phyloP scores from a whole-genome alignment of 2,797 vertebrate genomes.

The Falco rusticolus region DNA sequence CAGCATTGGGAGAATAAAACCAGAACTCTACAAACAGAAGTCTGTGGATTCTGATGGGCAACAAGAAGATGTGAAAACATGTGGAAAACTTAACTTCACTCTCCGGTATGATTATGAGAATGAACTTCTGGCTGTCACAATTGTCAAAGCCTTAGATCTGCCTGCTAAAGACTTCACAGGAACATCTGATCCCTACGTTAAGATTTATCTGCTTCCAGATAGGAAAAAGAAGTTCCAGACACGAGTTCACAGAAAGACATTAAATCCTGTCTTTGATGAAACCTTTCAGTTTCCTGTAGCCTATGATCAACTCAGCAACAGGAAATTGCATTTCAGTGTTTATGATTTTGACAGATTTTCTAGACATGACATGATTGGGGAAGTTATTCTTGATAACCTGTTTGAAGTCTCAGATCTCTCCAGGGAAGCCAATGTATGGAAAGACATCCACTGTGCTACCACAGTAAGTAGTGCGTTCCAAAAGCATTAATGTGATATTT shows the following conservation, averaged over 20 bases:
- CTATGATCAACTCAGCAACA: slow-evolving; percentile 93
- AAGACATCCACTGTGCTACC: slow-evolving; percentile 94
- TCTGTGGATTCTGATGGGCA: slow-evolving; percentile 94
- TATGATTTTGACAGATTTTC: slow-evolving; percentile 99
- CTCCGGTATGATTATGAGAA: slow-evolving; percentile 94
- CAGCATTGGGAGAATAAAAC: slow-evolving; percentile 96
- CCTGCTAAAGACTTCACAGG: slow-evolving; percentile 97
- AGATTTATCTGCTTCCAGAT: slow-evolving; percentile 97
- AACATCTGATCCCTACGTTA: slow-evolving; percentile 97
- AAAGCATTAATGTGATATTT: slow-evolving; percentile 19
- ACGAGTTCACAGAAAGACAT: slow-evolving; percentile 95
- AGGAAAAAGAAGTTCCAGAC: slow-evolving; percentile 99
- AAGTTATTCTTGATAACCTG: slow-evolving; percentile 97
- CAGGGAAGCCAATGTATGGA: slow-evolving; percentile 95
- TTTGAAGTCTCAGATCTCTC: slow-evolving; percentile 98
- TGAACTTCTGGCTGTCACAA: slow-evolving; percentile 90
- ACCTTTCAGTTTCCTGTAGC: slow-evolving; percentile 92
- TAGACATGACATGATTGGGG: slow-evolving; percentile 98
- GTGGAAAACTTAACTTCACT: slow-evolving; percentile 94
- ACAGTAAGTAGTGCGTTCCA: slow-evolving; percentile 85
- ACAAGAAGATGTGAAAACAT: slow-evolving; percentile 87
- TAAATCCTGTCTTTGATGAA: slow-evolving; percentile 95
- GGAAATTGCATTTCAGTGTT: slow-evolving; percentile 96
- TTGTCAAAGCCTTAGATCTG: slow-evolving; percentile 94
- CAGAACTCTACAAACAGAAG: slow-evolving; percentile 97